These are phyloP conservation scores for Pelobates fuscus DNA, from an alignment of 2,113 vertebrate genomes.

Conservation along the genomic window DNA sequence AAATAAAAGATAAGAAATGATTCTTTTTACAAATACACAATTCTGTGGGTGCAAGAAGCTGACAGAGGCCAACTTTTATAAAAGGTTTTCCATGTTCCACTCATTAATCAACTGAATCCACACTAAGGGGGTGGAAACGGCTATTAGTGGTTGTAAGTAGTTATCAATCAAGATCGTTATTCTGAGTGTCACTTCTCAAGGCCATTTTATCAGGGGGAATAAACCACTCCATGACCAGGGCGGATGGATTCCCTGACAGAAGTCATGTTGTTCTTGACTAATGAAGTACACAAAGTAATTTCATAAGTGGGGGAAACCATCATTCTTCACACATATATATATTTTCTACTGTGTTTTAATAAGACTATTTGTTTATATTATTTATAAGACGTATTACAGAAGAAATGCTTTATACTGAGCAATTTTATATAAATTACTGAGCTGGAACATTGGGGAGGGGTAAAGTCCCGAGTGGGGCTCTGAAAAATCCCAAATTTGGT, in stretches of 20 bases:
- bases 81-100: constrained; percentile 13
- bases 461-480: too few species aligned
- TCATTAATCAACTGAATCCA: constrained; percentile 34
- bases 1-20: not conserved
- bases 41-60: constrained; percentile 17
- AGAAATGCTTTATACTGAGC: too few species aligned
- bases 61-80: constrained; percentile 16
- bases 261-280: constrained; percentile 9
- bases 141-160: constrained; percentile 34
- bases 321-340: too few species aligned
- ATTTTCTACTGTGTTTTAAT: too few species aligned
- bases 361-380: too few species aligned
- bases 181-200: constrained; percentile 21
- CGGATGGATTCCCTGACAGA: constrained; percentile 23
- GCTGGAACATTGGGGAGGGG: too few species aligned
- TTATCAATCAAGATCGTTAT: constrained; percentile 39
- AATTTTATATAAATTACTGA: too few species aligned
- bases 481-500: too few species aligned
- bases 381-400: too few species aligned
- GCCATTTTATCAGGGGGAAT: constrained; percentile 4
- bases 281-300: constrained; percentile 6
- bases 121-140: constrained; percentile 15
- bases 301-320: not conserved
- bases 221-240: not conserved
- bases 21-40: constrained; percentile 4